These are phyloP conservation scores for Malthinus seriepunctatus DNA, from an alignment of 2,888 invertebrate species.

Conservation along the genomic window DNA sequence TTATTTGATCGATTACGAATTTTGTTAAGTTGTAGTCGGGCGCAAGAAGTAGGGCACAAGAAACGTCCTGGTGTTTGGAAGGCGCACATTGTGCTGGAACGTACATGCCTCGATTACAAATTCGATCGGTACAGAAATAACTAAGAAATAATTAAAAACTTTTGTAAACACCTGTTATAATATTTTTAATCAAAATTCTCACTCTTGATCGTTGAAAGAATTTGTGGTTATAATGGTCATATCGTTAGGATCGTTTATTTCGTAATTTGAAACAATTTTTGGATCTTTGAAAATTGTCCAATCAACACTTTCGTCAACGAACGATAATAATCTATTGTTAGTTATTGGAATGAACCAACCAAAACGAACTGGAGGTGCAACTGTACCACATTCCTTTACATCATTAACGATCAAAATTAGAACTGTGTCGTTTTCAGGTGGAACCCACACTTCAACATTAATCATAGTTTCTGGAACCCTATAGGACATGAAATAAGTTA, in stretches of 20 bases:
- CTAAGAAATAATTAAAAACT: conserved; percentile 36
- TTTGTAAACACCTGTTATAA: neutral
- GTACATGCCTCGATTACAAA: conserved; percentile 61
- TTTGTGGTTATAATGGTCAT: conserved; percentile 44
- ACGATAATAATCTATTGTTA: conserved; percentile 41
- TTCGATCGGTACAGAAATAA: conserved; percentile 55
- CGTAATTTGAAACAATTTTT: conserved; percentile 57
- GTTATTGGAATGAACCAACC: conserved; percentile 66
- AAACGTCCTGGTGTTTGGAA: conserved; percentile 21
- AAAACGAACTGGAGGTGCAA: conserved; percentile 62
- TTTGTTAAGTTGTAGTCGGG: conserved; percentile 57
- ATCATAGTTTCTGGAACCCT: conserved; percentile 59
- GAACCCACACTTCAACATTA: conserved; percentile 74
- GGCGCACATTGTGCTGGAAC: conserved; percentile 60
- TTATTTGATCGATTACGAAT: conserved; percentile 65
- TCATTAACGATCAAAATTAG: conserved; percentile 50
- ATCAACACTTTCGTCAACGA: conserved; percentile 42
- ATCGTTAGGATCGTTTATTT: conserved; percentile 48
- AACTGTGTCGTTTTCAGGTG: conserved; percentile 62
- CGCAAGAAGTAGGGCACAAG: conserved; percentile 58
- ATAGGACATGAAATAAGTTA: conserved; percentile 21
- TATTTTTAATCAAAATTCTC: conserved; percentile 31
- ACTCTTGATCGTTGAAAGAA: conserved; percentile 41
- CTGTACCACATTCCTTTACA: conserved; percentile 59
- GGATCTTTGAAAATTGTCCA: conserved; percentile 61